These are phyloP conservation scores for Hypomecis punctinalis DNA, from an alignment of 2,888 invertebrate species.

Conservation along the genomic window DNA sequence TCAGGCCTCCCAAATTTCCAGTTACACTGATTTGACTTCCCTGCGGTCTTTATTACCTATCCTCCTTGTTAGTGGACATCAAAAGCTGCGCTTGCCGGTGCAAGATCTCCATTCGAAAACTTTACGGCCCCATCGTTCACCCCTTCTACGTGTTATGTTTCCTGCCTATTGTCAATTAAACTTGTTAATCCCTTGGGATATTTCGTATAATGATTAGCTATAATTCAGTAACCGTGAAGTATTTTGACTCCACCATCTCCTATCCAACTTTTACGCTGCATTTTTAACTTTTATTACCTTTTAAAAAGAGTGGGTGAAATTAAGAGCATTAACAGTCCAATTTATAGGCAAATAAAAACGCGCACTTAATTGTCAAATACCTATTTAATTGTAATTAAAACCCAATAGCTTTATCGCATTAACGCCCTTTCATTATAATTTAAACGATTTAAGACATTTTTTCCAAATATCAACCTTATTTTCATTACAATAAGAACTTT, in stretches of 20 bases:
- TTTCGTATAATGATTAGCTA: neutral
- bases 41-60: no score
- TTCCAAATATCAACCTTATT: slow-evolving; percentile 15
- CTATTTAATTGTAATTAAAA: slow-evolving; percentile 31
- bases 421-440: slow-evolving; percentile 25
- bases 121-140: no score
- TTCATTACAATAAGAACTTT: neutral
- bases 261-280: slow-evolving; percentile 8
- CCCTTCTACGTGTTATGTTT: no score
- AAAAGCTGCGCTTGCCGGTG: no score
- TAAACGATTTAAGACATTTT: slow-evolving; percentile 1
- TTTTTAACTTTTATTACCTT: slow-evolving; percentile 3
- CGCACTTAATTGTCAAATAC: slow-evolving; percentile 22
- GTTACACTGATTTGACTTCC: no score
- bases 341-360: slow-evolving; percentile 27
- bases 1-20: no score
- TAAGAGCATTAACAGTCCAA: slow-evolving; percentile 15
- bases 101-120: no score
- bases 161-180: no score
- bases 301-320: slow-evolving; percentile 17
- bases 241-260: neutral
- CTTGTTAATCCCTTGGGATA: no score
- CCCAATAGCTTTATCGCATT: slow-evolving; percentile 33
- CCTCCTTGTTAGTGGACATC: no score
- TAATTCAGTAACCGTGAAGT: neutral